phyloP scores from a whole-genome alignment of 2,797 vertebrate genomes.

The Erethizon dorsatum region DNA sequence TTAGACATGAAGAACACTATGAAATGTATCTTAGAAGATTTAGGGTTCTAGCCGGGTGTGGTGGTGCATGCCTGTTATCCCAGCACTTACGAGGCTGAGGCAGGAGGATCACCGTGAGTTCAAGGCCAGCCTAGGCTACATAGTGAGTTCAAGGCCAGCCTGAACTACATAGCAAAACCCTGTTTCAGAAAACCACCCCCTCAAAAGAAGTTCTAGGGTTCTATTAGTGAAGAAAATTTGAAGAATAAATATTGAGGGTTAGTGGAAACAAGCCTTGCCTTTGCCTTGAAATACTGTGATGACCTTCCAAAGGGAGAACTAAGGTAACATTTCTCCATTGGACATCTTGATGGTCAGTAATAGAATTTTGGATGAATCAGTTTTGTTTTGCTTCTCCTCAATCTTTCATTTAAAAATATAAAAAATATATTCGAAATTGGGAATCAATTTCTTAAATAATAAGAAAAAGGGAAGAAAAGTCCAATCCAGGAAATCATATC shows the following conservation, averaged over 20 bases:
- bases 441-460: conserved; percentile 64
- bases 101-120: background rate
- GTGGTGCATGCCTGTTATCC: background rate
- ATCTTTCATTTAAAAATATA: conserved; percentile 46
- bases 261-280: background rate
- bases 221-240: background rate
- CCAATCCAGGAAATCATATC: conserved; percentile 73
- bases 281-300: background rate
- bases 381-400: conserved; percentile 54
- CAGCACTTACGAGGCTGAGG: background rate
- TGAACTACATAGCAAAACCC: background rate
- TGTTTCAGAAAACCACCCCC: background rate
- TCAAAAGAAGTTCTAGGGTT: background rate
- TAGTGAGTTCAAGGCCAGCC: background rate
- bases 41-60: background rate
- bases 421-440: conserved; percentile 67
- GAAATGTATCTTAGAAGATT: background rate
- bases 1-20: background rate
- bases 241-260: background rate
- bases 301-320: background rate
- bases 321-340: background rate
- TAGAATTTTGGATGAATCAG: background rate
- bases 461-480: conserved; percentile 43
- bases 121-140: background rate
- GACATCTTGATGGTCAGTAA: background rate